Evolutionary conservation across 2,888 invertebrate genomes (phyloP).

Genomic region (Drosophila neutralis): DNA sequence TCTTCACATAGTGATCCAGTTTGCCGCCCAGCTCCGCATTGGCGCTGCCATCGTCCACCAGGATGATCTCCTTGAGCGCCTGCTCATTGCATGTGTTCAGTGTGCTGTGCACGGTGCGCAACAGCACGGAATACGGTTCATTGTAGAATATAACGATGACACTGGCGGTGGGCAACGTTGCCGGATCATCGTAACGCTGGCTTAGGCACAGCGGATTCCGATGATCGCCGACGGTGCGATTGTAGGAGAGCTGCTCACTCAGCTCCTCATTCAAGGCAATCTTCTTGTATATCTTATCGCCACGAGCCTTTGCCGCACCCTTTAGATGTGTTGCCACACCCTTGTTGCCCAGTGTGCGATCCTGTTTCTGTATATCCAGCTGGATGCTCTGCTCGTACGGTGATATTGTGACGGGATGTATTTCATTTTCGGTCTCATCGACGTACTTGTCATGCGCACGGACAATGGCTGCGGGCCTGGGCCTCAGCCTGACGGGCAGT

Average conservation of each 20-base stretch:
- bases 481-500: constrained; percentile 10
- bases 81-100: constrained; percentile 22
- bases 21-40: constrained; percentile 90
- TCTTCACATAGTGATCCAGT: constrained; percentile 91
- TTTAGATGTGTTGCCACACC: constrained; percentile 89
- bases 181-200: constrained; percentile 86
- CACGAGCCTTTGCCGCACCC: constrained; percentile 88
- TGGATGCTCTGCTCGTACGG: constrained; percentile 85
- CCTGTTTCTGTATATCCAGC: constrained; percentile 88
- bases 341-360: constrained; percentile 89
- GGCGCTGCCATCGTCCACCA: constrained; percentile 97
- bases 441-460: constrained; percentile 32
- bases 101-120: constrained; percentile 91
- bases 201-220: constrained; percentile 82
- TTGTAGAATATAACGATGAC: constrained; percentile 95
- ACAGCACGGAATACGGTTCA: constrained; percentile 93
- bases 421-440: constrained; percentile 67
- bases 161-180: constrained; percentile 89
- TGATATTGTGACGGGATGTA: constrained; percentile 58
- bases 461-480: constrained; percentile 25
- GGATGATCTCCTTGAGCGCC: constrained; percentile 90
- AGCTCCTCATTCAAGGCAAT: constrained; percentile 95
- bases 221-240: constrained; percentile 87
- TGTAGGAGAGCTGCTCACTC: constrained; percentile 94
- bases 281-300: constrained; percentile 90